Evolutionary conservation across 2,113 vertebrate genomes (phyloP), one percentile per base, ranked within the genome.

Genomic region (Xenopus laevis): DNA sequence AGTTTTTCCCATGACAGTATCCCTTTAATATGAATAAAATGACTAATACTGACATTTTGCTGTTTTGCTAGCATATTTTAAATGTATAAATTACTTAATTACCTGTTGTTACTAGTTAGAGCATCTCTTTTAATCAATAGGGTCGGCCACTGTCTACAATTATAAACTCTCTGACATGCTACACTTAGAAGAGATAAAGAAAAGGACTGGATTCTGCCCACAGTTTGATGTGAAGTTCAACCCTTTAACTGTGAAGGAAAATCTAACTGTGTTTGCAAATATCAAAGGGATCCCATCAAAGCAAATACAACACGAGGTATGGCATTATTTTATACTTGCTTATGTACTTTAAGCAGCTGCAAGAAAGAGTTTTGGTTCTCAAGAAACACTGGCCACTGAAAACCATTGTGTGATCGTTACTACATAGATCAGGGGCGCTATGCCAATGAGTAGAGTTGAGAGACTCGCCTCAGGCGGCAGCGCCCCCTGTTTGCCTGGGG

Each of bases 211-310:
- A 70, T 68, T 98, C 68, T 99, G 96, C 64, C 96, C 95, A 1
- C 95, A 98, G 1, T 89, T 89, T 81, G 95, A 96, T 81, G 89
- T 98, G 71, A 91, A 96, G 60, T 99, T 98, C 72, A 93, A 92
- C 45, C 88, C 90, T 68, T 89, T 98, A 76, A 98, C 96, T 0
- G 91, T 97, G 81, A 93, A 91, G 83, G 96, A 99, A 80, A 97
- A 99, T 80, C 88, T 99, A 65, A 83, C 79, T 63, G 87, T 92
- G 4, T 98, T 99, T 52, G 94, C 95, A 13, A 91, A 92, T 69
- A 81, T 98, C 79, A 99, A 96, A 80, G 96, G 96, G 44, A 93
- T 98, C 81, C 83, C 78, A 0, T 52, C 72, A 0, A 84, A 81
- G 0, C 86, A 95, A 75, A 80, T 91, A 6, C 83, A 94, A 4